phyloP scores from a whole-genome alignment of 1,140 invertebrate species.

The Planococcus citri region DNA sequence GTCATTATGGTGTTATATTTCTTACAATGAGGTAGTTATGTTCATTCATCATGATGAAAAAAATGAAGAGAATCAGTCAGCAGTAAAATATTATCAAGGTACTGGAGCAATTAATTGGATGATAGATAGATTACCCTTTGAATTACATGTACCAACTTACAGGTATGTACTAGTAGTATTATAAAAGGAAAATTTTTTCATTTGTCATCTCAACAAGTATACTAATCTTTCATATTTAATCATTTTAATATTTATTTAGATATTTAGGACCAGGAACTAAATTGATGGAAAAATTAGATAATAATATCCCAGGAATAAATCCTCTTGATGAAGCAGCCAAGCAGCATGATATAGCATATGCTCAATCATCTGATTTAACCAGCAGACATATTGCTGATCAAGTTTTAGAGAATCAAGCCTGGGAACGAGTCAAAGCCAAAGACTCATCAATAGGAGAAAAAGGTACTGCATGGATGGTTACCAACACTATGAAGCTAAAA shows the following conservation, averaged over 20 bases:
- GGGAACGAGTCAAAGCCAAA: slow-evolving; percentile 32
- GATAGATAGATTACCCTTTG: slow-evolving; percentile 35
- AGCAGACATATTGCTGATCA: slow-evolving; percentile 34
- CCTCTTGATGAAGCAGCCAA: slow-evolving; percentile 35
- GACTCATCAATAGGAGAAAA: slow-evolving; percentile 33
- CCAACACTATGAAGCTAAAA: slow-evolving; percentile 31
- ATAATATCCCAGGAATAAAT: slow-evolving; percentile 32
- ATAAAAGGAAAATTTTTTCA: no score
- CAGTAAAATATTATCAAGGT: slow-evolving; percentile 14
- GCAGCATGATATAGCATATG: slow-evolving; percentile 37
- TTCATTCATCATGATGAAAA: no score
- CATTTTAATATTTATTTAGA: no score
- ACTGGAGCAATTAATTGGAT: slow-evolving; percentile 31
- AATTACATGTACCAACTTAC: slow-evolving; percentile 35
- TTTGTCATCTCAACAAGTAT: no score
- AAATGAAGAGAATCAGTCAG: no score
- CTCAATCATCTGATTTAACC: slow-evolving; percentile 28
- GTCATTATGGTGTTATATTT: no score
- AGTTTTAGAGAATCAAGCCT: slow-evolving; percentile 33
- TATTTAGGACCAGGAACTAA: slow-evolving; percentile 38
- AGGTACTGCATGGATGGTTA: slow-evolving; percentile 30
- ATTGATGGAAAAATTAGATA: slow-evolving; percentile 29
- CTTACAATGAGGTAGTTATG: no score
- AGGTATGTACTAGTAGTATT: no score
- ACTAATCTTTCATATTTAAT: no score